phyloP scores from a whole-genome alignment of 1,140 invertebrate species.

The Saccostrea echinata region DNA sequence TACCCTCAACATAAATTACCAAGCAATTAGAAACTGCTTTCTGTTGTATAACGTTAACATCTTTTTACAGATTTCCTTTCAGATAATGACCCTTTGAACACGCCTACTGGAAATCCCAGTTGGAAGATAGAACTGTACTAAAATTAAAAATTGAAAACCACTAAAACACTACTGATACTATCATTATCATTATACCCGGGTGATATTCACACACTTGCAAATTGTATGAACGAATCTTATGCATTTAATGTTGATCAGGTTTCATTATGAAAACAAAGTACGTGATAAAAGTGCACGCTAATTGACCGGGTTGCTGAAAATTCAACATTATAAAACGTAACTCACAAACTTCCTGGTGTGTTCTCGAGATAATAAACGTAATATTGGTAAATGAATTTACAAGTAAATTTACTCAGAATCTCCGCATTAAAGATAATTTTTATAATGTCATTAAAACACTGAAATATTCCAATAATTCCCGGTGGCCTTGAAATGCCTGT shows the following conservation, averaged over 20 bases:
- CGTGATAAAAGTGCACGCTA: background rate
- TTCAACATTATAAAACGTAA: background rate
- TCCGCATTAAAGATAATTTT: background rate
- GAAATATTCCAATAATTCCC: conserved; percentile 11
- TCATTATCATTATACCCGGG: too few relatives aligned
- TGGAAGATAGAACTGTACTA: too few relatives aligned
- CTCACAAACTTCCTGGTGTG: background rate
- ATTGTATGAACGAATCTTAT: too few relatives aligned
- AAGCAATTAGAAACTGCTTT: too few relatives aligned
- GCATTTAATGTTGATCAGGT: background rate
- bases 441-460: conserved; percentile 5
- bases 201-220: too few relatives aligned
- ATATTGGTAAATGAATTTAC: background rate
- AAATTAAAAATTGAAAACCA: too few relatives aligned
- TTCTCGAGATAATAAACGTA: background rate
- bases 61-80: too few relatives aligned
- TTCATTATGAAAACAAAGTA: background rate
- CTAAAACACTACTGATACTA: too few relatives aligned
- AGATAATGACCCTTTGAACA: too few relatives aligned
- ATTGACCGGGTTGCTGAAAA: background rate
- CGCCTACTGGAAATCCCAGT: too few relatives aligned
- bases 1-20: too few relatives aligned
- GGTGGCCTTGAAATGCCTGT: background rate
- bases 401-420: background rate
- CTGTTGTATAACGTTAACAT: too few relatives aligned